phyloP scores from a whole-genome alignment of 2,888 invertebrate genomes.

The Nomada goodeniana region DNA sequence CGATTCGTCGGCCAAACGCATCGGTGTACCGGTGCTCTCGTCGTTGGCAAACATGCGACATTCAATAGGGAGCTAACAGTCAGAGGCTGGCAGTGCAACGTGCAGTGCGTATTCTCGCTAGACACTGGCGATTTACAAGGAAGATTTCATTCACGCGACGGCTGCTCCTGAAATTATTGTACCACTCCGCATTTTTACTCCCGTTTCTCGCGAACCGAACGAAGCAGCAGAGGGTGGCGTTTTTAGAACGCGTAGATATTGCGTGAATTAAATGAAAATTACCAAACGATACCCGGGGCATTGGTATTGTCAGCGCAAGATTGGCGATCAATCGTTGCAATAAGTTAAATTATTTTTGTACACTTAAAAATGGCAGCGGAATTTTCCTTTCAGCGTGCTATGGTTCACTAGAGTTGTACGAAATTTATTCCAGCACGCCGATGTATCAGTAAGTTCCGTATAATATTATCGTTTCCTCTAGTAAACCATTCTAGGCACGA shows the following conservation, averaged over 20 bases:
- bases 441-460: too few relatives aligned
- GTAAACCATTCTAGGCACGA: too few relatives aligned
- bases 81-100: conserved; percentile 70
- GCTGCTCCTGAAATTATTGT: background rate
- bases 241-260: background rate
- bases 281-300: background rate
- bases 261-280: background rate
- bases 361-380: background rate
- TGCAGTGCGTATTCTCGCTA: conserved; percentile 70
- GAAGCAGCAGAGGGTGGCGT: background rate
- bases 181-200: background rate
- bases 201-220: background rate
- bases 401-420: too few relatives aligned
- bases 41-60: conserved; percentile 75
- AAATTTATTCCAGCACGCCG: background rate
- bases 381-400: background rate
- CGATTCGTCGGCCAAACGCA: conserved; percentile 44
- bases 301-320: background rate
- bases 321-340: background rate
- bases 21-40: conserved; percentile 70
- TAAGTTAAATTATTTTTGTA: background rate
- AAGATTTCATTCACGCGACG: conserved; percentile 55
- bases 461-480: too few relatives aligned
- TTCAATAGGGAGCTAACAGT: conserved; percentile 69
- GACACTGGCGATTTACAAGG: conserved; percentile 66